phyloP scores from a whole-genome alignment of 2,888 invertebrate species.

The Acronicta aceris region DNA sequence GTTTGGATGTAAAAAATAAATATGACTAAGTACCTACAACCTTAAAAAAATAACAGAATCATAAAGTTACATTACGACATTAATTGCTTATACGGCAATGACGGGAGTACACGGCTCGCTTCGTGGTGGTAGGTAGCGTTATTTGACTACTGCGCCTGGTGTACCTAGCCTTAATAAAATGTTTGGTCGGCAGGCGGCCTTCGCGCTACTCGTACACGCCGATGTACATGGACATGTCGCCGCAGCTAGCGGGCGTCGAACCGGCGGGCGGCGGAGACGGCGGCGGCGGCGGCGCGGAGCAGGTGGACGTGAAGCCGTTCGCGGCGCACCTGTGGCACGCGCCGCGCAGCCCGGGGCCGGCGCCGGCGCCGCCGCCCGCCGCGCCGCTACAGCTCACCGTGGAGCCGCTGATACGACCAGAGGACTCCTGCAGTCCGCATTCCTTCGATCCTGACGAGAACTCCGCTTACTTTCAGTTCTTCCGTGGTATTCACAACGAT shows the following conservation, averaged over 20 bases:
- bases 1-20: too few relatives aligned
- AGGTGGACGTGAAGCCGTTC: conserved; percentile 57
- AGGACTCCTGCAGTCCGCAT: conserved; percentile 66
- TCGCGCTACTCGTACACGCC: conserved; percentile 68
- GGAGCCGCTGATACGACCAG: conserved; percentile 63
- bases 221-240: conserved; percentile 57
- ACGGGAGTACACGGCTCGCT: too few relatives aligned
- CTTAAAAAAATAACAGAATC: too few relatives aligned
- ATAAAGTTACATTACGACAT: too few relatives aligned
- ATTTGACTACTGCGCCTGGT: too few relatives aligned
- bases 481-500: conserved; percentile 79
- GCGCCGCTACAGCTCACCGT: conserved; percentile 52
- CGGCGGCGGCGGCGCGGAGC: conserved; percentile 26
- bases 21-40: too few relatives aligned
- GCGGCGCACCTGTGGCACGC: conserved; percentile 58
- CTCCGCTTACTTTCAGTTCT: conserved; percentile 82
- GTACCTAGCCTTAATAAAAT: not conserved
- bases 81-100: too few relatives aligned
- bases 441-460: conserved; percentile 77
- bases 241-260: not conserved
- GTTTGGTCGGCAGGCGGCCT: conserved; percentile 60
- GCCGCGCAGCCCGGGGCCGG: conserved; percentile 36
- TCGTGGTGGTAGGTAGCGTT: too few relatives aligned
- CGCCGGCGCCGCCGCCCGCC: conserved; percentile 34
- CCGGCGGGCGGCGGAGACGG: conserved; percentile 1